Base-by-base conservation (phyloP, 2,113 vertebrate species). In the Neotoma lepida region DNA sequence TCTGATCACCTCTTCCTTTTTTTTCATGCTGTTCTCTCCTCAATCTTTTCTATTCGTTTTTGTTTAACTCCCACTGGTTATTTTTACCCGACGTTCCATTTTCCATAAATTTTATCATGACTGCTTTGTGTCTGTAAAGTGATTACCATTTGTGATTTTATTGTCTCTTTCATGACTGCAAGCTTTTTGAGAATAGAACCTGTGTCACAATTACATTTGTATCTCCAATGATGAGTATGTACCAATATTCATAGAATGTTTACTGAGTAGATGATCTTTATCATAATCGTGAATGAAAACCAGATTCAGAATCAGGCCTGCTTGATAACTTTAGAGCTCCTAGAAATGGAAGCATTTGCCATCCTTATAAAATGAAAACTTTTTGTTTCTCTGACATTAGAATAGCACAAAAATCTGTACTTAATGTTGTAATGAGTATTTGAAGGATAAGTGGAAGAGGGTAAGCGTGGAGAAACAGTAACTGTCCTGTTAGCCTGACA, bases 241-340 rank as follows among this genome's bases (percentile, higher is more conserved):
- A 24, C 18, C 66, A 76, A 35, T 9, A 94, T 22, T 91, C 33
- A 70, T 64, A 66, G 74, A 78, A 88, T 80, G n/a, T 84, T 89
- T 63, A 28, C 64, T 51, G 41, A 44, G 2, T 74, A 12, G 46
- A 73, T 63, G 12, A 6, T 56, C 7, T 56, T 88, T 76, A 85
- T 74, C 15, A 74, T 28, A 93, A 84, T 64, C 49, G 49, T 93
- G 54, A 91, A 39, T 84, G 66, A 78, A 89, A 96, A 70, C 3
- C 22, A 73, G n/a, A 39, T 1, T 92, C 28, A 46, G 24, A 90
- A 71, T 64, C 13, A n/a, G 44, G 44, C 6, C 22, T 63, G 13
- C 20, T 74, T 66, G 41, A 86, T 78, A 41, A 89, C 91, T 80
- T 51, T 64, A 88, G 22, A 92, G 44, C 41, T 66, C 17, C 49